Evolutionary conservation across 2,113 vertebrate species (phyloP).

Genomic region (Oreochromis tanganicae): DNA sequence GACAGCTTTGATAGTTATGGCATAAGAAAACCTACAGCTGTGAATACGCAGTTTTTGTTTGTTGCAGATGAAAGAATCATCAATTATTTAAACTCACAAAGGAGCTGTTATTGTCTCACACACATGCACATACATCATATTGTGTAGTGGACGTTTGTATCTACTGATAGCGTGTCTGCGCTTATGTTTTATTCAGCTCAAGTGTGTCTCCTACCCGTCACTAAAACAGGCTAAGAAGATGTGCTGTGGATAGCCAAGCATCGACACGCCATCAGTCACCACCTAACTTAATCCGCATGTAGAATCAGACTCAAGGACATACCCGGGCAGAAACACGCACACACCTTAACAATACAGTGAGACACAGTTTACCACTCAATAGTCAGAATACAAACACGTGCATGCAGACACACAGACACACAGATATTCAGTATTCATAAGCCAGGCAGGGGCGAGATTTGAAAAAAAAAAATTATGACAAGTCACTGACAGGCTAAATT

Average conservation of each 20-base stretch:
- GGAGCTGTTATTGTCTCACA: slow-evolving; percentile 6
- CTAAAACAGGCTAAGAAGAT: slow-evolving; percentile 32
- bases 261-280: slow-evolving; percentile 32
- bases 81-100: background rate
- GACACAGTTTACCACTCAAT: background rate
- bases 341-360: background rate
- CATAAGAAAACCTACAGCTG: background rate
- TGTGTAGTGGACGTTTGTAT: background rate
- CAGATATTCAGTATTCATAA: slow-evolving; percentile 10
- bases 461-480: background rate
- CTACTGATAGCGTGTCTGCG: slow-evolving; percentile 43
- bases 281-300: slow-evolving; percentile 23
- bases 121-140: slow-evolving; percentile 20
- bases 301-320: slow-evolving; percentile 20
- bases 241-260: slow-evolving; percentile 25
- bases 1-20: background rate
- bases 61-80: background rate
- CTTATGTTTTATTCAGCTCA: slow-evolving; percentile 64
- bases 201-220: slow-evolving; percentile 19
- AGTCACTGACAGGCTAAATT: slow-evolving; percentile 22
- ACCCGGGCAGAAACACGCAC: background rate
- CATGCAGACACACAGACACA: background rate
- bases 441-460: background rate
- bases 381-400: background rate
- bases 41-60: background rate